Base-by-base conservation (phyloP, 2,113 vertebrate genomes). In the Tychaedon coryphoeus region DNA sequence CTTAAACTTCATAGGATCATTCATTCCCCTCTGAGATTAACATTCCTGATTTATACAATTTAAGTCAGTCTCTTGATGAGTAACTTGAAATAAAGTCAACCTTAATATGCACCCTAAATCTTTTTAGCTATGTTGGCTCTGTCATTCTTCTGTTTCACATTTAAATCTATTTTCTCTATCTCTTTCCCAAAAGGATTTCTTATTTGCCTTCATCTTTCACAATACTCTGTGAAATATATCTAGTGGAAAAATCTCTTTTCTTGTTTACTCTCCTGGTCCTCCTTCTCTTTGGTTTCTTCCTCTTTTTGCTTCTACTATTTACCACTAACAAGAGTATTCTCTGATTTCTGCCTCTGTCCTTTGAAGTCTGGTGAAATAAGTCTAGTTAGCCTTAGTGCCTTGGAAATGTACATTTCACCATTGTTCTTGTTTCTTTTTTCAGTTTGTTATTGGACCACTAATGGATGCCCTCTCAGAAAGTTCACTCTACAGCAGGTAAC, bases 391-490 rank as follows among this genome's bases (percentile, higher is more conserved):
- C 34, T 71, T 8, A 31, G 17, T 60, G 58, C 26, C 31, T 51
- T 64, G 17, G 12, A 36, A 70, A 24, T 24, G 10, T 66, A 26
- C 33, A 10, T 87, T 74, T 66, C 28, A 16, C 20, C 3, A 3
- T 50, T 82, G 25, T 70, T 88, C 25, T 40, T 58, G 12, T 88
- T 65, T 78, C 12, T 92, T 95, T 83, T 75, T 86, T 62, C 65
- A 98, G 99, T 99, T 99, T 95, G 90, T 99, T 42, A 96, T 98
- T 36, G 99, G 99, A 43, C 98, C 99, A 0, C 97, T 99, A 84
- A 98, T 99, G 98, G 98, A 99, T 91, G 98, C 98, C 31, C 97
- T 99, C 51, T 98, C 99, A 53, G 99, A 99, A 98, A 98, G 98
- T 42, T 98, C 98, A 15, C 98, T 99, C 10, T 99, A 99, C 86